Evolutionary conservation across 2,113 vertebrate species (phyloP).

Genomic region (Acanthochromis polyacanthus): DNA sequence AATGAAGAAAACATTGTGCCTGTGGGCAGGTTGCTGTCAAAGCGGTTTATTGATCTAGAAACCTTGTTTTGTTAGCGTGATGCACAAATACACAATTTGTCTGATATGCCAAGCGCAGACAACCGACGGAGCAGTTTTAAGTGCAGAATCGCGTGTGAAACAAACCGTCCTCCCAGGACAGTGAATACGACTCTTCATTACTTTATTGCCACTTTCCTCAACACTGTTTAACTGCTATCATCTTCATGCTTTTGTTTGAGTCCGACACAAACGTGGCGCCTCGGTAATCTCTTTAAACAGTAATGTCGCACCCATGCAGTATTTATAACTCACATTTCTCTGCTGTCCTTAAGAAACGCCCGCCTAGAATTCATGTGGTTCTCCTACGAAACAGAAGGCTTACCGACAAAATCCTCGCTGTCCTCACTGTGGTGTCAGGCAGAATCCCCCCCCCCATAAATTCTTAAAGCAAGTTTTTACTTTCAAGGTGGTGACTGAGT

Average conservation of each 20-base stretch:
- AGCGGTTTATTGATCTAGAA: conserved; percentile 21
- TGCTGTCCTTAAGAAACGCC: background rate
- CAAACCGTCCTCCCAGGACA: conserved; percentile 33
- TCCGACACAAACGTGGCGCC: conserved; percentile 18
- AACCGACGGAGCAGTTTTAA: conserved; percentile 6
- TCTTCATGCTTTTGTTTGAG: conserved; percentile 31
- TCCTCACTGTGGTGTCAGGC: conserved; percentile 4
- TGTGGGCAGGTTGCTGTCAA: conserved; percentile 21
- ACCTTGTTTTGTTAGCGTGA: conserved; percentile 5
- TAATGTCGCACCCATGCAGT: conserved; percentile 1
- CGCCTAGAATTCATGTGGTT: conserved; percentile 7
- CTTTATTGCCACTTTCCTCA: conserved; percentile 52
- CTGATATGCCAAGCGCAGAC: conserved; percentile 5
- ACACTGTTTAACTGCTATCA: conserved; percentile 13
- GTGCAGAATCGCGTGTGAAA: conserved; percentile 4
- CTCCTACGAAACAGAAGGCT: conserved; percentile 25
- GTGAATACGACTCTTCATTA: conserved; percentile 28
- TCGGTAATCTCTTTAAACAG: conserved; percentile 32
- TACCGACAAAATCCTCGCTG: conserved; percentile 24
- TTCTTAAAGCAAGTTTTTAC: conserved; percentile 26
- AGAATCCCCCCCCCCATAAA: conserved; percentile 29
- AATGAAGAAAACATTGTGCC: conserved; percentile 24
- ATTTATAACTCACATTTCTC: conserved; percentile 30
- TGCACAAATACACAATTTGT: conserved; percentile 4
- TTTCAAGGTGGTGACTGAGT: conserved; percentile 19